Evolutionary conservation across 1,140 invertebrate genomes (phyloP).

Genomic region (Ceratosolen fusciceps): DNA sequence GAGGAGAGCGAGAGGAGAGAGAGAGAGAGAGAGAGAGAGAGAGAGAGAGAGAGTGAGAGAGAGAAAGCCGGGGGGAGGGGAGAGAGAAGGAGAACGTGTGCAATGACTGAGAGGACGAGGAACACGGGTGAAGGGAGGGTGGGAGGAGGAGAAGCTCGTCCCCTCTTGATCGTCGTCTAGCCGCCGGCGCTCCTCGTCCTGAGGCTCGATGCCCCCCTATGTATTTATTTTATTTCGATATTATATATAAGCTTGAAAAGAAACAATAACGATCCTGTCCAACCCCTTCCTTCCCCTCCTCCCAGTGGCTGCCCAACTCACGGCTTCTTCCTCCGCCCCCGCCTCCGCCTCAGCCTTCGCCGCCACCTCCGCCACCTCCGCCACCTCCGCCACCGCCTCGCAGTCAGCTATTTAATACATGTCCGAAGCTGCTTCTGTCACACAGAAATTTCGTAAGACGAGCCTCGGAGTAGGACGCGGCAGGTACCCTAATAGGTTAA

Average conservation of each 20-base stretch:
- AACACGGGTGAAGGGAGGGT: not conserved
- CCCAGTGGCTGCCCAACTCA: not conserved
- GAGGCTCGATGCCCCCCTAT: slow-evolving; percentile 45
- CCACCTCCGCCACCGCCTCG: not conserved
- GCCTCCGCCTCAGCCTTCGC: not conserved
- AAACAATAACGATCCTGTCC: slow-evolving; percentile 2
- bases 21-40: not conserved
- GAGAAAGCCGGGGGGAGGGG: not conserved
- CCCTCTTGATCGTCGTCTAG: slow-evolving; percentile 50
- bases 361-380: not conserved
- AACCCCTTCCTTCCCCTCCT: not conserved
- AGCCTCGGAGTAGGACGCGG: not conserved
- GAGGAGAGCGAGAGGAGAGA: not conserved
- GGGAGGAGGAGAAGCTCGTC: slow-evolving; percentile 40
- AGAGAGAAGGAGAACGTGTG: not conserved
- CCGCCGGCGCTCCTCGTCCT: slow-evolving; percentile 44
- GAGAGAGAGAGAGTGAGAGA: not conserved
- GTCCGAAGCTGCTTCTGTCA: not conserved
- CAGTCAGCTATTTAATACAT: not conserved
- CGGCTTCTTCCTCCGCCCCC: not conserved
- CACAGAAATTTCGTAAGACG: slow-evolving; percentile 1
- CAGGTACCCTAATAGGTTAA: slow-evolving; percentile 10
- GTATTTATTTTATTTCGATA: slow-evolving; percentile 48
- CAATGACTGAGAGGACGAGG: not conserved
- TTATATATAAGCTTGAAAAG: slow-evolving; percentile 33